A percentile compares a stretch with the other conserved stretches of the same genome.
phyloP scores from a whole-genome alignment of 1,140 invertebrate species.

The Callitettix versicolor region DNA sequence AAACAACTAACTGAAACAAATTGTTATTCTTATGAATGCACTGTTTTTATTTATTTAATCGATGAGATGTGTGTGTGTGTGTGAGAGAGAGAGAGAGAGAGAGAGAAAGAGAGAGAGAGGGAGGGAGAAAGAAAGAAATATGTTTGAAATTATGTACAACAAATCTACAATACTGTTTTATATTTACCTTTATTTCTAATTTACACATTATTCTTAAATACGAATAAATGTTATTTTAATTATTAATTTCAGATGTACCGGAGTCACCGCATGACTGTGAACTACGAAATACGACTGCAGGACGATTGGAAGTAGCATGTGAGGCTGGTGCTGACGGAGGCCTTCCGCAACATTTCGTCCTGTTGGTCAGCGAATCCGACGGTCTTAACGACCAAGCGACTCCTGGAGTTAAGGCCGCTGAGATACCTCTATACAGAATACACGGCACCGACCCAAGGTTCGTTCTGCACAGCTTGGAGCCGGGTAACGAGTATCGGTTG shows the following conservation, averaged over 20 bases:
- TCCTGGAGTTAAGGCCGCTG: conserved; percentile 15
- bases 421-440: conserved; percentile 43
- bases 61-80: too few species aligned
- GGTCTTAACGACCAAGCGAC: conserved; percentile 7
- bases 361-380: conserved; percentile 28
- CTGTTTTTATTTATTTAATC: too few species aligned
- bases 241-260: conserved; percentile 49
- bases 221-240: too few species aligned
- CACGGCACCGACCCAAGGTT: conserved; percentile 50
- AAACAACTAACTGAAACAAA: too few species aligned
- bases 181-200: too few species aligned
- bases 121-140: too few species aligned
- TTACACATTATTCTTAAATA: too few species aligned
- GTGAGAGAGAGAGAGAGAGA: too few species aligned
- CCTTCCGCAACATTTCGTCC: conserved; percentile 66
- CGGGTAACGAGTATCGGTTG: conserved; percentile 52
- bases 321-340: conserved; percentile 69
- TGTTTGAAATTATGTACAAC: too few species aligned
- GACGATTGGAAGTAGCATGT: conserved; percentile 59
- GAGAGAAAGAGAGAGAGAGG: too few species aligned
- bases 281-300: conserved; percentile 47
- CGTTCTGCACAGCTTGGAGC: conserved; percentile 50
- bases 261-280: conserved; percentile 57
- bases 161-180: too few species aligned
- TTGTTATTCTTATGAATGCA: too few species aligned